These are phyloP conservation scores for Rattus norvegicus DNA, from an alignment of 2,113 vertebrate genomes.

Conservation along the genomic window GRCr8 NC_086025.1:52185501-52186000, in stretches of 20 bases:
- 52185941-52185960: background rate
- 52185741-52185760: background rate
- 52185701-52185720: rapidly evolving
- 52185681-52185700: background rate
- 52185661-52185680: background rate
- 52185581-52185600: background rate
- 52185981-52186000: background rate
- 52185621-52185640: background rate
- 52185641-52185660: background rate
- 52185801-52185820: slow-evolving; percentile 10
- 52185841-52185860: background rate
- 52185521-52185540: background rate
- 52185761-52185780: background rate
- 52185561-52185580: background rate
- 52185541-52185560: background rate
- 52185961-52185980: background rate
- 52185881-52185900: background rate
- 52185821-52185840: background rate
- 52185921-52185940: background rate
- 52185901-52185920: background rate
- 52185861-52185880: background rate
- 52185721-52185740: background rate
- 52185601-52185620: background rate
- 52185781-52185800: background rate
- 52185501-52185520: too few relatives aligned